phyloP scores from a whole-genome alignment of 2,797 vertebrate species.

The Eremophila alpestris region DNA sequence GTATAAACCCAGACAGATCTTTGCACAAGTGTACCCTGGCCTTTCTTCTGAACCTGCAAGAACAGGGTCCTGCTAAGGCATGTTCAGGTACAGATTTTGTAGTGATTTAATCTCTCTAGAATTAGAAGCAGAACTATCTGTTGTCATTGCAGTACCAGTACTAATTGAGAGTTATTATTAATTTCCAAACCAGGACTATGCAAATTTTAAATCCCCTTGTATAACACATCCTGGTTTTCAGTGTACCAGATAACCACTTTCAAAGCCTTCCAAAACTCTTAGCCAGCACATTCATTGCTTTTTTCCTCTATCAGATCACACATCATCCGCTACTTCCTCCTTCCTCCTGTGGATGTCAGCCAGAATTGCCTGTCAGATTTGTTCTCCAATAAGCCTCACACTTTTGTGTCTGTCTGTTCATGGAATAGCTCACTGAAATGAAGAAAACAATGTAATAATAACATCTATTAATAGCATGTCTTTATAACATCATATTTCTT shows the following conservation, averaged over 20 bases:
- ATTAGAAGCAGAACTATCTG: neutral
- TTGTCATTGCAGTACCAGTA: neutral
- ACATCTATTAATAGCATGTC: neutral
- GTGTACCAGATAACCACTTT: neutral
- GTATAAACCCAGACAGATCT: neutral
- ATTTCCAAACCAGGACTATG: neutral
- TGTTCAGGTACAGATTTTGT: neutral
- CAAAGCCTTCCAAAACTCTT: conserved; percentile 6
- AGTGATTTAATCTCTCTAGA: neutral
- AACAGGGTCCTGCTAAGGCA: neutral
- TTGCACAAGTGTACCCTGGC: neutral
- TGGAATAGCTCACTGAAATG: neutral
- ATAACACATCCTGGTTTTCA: neutral
- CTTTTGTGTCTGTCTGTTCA: neutral
- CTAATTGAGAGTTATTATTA: neutral
- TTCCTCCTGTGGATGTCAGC: neutral
- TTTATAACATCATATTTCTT: neutral
- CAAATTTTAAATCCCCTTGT: neutral
- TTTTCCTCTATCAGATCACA: neutral
- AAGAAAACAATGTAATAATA: neutral
- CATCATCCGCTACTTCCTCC: neutral
- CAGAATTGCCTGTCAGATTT: neutral
- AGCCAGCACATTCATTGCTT: neutral
- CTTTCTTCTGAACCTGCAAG: neutral
- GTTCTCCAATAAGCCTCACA: neutral